Conservation (phyloP, 2,113 vertebrate species). For the Laticauda laticaudata region DNA sequence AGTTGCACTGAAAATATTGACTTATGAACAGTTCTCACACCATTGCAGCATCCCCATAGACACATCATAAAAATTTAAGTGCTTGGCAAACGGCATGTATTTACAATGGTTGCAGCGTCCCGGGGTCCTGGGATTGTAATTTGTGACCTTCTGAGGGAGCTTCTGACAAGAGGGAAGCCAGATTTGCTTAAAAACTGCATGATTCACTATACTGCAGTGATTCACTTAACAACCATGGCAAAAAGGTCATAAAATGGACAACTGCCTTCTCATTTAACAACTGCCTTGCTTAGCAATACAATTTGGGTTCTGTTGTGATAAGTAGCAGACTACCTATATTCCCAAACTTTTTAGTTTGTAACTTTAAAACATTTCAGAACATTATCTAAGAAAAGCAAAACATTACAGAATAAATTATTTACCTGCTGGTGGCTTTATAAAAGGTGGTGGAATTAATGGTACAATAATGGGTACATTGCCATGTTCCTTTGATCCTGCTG, state of each 20-base stretch:
- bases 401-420: slow-evolving; percentile 50
- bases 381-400: slow-evolving; percentile 26
- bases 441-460: slow-evolving; percentile 94
- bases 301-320: neutral
- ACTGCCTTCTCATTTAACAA: neutral
- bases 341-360: neutral
- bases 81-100: neutral
- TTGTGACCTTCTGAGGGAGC: neutral
- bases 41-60: neutral
- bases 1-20: neutral
- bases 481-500: slow-evolving; percentile 88
- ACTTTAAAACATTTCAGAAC: slow-evolving; percentile 1
- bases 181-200: neutral
- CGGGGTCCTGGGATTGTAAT: neutral
- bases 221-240: neutral
- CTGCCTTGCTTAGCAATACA: neutral
- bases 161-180: neutral
- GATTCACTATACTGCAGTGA: neutral
- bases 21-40: neutral
- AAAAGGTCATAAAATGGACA: neutral
- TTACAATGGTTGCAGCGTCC: neutral
- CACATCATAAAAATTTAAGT: neutral
- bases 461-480: slow-evolving; percentile 93
- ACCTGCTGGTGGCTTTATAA: slow-evolving; percentile 98
- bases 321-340: neutral